Evolutionary conservation across 2,113 vertebrate genomes (phyloP).

Genomic region (Malurus alboscapulatus): DNA sequence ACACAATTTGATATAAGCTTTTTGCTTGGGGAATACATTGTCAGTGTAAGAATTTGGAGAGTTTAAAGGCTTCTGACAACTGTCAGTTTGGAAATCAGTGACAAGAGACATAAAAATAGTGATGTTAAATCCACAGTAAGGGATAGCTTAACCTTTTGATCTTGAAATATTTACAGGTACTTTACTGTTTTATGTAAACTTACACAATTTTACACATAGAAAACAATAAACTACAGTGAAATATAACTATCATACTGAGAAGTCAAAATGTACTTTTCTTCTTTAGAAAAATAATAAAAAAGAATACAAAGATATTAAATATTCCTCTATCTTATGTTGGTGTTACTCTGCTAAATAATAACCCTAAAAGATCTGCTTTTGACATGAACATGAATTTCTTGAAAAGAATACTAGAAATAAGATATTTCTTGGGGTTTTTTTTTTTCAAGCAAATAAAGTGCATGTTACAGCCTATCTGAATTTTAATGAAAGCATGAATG

Average conservation of each 20-base stretch:
- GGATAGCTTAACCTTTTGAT: neutral
- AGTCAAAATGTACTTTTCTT: neutral
- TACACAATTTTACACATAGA: neutral
- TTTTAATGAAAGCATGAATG: neutral
- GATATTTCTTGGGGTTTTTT: neutral
- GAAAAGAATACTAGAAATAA: neutral
- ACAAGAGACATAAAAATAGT: neutral
- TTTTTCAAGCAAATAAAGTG: neutral
- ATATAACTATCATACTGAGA: neutral
- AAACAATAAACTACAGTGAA: neutral
- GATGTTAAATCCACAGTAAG: neutral
- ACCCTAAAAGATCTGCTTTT: neutral
- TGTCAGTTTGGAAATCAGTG: neutral
- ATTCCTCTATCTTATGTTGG: neutral
- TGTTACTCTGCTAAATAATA: neutral
- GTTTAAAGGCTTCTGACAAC: neutral
- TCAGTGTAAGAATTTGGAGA: neutral
- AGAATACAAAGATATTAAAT: neutral
- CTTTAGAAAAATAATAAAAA: neutral
- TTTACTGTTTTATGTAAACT: neutral
- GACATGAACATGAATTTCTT: neutral
- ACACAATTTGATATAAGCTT: neutral
- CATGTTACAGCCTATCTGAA: neutral
- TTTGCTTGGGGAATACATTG: neutral
- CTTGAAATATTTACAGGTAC: neutral